These are phyloP conservation scores for Drosophila parabipectinata DNA, from an alignment of 1,140 invertebrate genomes.

Conservation along the genomic window DNA sequence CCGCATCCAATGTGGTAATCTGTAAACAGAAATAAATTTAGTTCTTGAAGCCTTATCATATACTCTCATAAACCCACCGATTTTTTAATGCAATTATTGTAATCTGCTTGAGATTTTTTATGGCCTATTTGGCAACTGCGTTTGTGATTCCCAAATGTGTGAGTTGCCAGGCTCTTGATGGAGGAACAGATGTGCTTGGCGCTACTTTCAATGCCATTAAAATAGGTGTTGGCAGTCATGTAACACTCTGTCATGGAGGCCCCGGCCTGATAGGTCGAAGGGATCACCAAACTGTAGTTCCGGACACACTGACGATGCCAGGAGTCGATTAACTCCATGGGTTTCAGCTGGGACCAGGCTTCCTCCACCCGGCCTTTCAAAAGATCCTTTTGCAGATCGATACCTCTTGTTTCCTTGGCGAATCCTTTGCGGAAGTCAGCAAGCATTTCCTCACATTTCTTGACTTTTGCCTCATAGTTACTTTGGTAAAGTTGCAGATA, in stretches of 20 bases:
- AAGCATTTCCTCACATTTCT: constrained; percentile 3
- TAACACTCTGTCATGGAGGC: constrained; percentile 3
- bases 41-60: too few relatives aligned
- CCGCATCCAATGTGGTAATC: background rate
- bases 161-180: constrained; percentile 4
- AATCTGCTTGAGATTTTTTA: constrained; percentile 5
- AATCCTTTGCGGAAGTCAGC: constrained; percentile 5
- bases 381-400: constrained; percentile 3
- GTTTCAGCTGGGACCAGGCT: constrained; percentile 8
- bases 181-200: background rate
- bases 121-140: background rate
- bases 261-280: background rate
- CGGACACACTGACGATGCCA: constrained; percentile 14
- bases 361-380: constrained; percentile 8
- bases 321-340: constrained; percentile 17
- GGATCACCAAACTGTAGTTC: constrained; percentile 12
- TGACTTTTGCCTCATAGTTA: constrained; percentile 8
- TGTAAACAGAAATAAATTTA: background rate
- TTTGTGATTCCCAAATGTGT: constrained; percentile 5
- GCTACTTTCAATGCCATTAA: background rate
- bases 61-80: background rate
- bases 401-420: background rate
- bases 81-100: constrained; percentile 6
- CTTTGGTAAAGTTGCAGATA: constrained; percentile 3
- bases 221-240: background rate